Evolutionary conservation across 2,888 invertebrate genomes (phyloP).

Genomic region (Calameuta pallipes): DNA sequence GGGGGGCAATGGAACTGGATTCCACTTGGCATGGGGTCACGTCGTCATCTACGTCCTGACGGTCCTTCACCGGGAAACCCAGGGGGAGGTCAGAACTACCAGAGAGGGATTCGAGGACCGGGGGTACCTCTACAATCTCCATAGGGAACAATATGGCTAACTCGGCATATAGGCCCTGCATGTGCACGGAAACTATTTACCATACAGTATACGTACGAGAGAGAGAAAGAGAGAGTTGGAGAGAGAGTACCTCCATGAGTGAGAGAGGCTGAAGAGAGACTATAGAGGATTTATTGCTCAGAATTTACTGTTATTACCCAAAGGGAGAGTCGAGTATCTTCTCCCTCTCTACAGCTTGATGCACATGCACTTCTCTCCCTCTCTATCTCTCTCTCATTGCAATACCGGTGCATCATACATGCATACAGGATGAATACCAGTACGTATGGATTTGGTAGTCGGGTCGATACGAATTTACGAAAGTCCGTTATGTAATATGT

Average conservation of each 20-base stretch:
- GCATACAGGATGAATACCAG: not conserved
- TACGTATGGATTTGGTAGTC: not conserved
- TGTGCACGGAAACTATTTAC: conserved; percentile 49
- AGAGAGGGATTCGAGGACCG: no score
- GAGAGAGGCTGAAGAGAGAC: conserved; percentile 30
- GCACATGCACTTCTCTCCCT: conserved; percentile 33
- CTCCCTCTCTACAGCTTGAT: not conserved
- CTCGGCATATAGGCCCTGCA: conserved; percentile 34
- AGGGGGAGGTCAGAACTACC: no score
- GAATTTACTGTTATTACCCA: conserved; percentile 65
- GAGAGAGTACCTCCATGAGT: conserved; percentile 4
- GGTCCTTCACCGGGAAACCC: no score
- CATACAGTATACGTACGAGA: conserved; percentile 29
- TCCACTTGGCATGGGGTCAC: no score
- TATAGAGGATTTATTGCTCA: conserved; percentile 59
- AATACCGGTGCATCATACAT: not conserved
- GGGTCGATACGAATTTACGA: not conserved
- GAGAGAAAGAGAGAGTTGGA: not conserved
- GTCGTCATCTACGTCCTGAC: no score
- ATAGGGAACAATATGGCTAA: conserved; percentile 20
- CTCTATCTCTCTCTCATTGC: no score
- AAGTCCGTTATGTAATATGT: no score
- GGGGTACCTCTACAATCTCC: no score
- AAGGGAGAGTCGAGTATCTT: conserved; percentile 34
- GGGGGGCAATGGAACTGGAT: no score